Percentiles rank a stretch among this genome's conserved stretches.
These are phyloP conservation scores for Salvelinus fontinalis DNA, from an alignment of 2,113 vertebrate species.

Conservation along the genomic window DNA sequence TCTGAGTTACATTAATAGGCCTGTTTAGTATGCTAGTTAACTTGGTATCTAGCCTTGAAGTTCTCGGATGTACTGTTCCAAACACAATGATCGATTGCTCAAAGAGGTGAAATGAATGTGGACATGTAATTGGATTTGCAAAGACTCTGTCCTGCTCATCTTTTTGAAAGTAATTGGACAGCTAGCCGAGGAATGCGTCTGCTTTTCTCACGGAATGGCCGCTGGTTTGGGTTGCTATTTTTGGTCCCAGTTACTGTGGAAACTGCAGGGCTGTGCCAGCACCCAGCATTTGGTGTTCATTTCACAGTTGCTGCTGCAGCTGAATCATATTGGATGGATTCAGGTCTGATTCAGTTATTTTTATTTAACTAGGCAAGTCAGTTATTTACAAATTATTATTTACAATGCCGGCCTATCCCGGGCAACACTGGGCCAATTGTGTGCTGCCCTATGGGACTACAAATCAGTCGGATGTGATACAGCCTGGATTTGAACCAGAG, in stretches of 20 bases:
- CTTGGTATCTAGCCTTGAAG: neutral
- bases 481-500: too few relatives aligned
- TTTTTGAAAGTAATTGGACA: conserved; percentile 49
- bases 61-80: neutral
- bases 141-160: neutral
- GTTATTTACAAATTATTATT: too few relatives aligned
- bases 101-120: conserved; percentile 24
- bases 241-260: conserved; percentile 76
- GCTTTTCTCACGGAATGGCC: conserved; percentile 58
- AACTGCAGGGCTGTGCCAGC: conserved; percentile 68
- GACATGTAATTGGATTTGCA: conserved; percentile 39
- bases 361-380: too few relatives aligned
- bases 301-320: conserved; percentile 57
- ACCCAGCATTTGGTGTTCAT: conserved; percentile 59
- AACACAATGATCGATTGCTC: neutral
- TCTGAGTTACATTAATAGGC: too few relatives aligned
- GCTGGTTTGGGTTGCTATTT: conserved; percentile 73
- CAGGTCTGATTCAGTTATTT: neutral
- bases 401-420: too few relatives aligned
- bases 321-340: conserved; percentile 9
- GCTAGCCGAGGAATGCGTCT: conserved; percentile 11
- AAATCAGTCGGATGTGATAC: too few relatives aligned
- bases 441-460: too few relatives aligned
- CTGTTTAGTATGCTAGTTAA: too few relatives aligned
- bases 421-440: too few relatives aligned